Conservation (phyloP, 2,888 invertebrate genomes). For the Drosophila paracracens region DNA sequence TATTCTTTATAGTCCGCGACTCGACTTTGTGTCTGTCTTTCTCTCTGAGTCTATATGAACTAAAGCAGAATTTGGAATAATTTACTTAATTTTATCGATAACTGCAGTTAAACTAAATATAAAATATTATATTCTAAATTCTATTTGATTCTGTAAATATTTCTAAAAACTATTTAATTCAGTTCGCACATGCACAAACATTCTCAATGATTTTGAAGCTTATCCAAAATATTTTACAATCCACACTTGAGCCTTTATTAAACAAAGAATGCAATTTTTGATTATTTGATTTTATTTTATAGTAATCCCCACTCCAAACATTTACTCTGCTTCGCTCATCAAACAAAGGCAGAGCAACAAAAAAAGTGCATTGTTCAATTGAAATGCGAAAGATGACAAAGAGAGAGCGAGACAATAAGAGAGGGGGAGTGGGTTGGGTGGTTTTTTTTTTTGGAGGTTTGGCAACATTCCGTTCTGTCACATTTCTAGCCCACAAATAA, state of each 20-base stretch:
- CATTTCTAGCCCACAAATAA: constrained; percentile 62
- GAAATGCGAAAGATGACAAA: constrained; percentile 34
- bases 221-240: not conserved
- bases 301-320: not conserved
- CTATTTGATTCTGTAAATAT: not conserved
- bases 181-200: not conserved
- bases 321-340: not conserved
- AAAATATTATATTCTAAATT: not conserved
- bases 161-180: no score
- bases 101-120: no score
- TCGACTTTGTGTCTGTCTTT: no score
- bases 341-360: constrained; percentile 4
- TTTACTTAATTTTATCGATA: no score
- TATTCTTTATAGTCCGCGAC: no score
- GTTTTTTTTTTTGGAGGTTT: constrained; percentile 1
- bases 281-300: not conserved
- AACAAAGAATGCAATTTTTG: not conserved
- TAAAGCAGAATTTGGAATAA: no score
- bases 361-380: constrained; percentile 46
- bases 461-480: constrained; percentile 63
- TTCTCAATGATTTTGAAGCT: not conserved
- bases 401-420: not conserved
- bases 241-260: not conserved
- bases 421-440: constrained; percentile 1
- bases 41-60: no score